These are phyloP conservation scores for Liposcelis brunnea DNA, from an alignment of 2,888 invertebrate species.

Conservation along the genomic window DNA sequence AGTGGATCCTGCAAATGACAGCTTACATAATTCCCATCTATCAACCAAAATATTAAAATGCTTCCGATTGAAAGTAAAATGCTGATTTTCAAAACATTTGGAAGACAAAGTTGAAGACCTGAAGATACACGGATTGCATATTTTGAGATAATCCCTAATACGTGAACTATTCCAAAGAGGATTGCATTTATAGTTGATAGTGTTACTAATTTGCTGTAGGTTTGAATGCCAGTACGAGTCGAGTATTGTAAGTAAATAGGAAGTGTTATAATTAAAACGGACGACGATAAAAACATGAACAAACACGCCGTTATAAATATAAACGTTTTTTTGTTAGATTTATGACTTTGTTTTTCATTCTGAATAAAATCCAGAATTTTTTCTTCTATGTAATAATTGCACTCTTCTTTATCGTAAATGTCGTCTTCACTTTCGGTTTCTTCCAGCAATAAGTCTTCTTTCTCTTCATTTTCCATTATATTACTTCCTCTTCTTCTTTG, in stretches of 20 bases:
- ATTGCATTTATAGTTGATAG: background rate
- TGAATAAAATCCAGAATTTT: conserved; percentile 1
- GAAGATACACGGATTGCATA: background rate
- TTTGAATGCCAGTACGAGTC: background rate
- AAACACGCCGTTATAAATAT: conserved; percentile 4
- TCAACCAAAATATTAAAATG: conserved; percentile 2
- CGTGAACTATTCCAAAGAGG: background rate
- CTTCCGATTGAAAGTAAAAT: background rate
- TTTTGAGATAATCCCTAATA: background rate
- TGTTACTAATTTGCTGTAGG: background rate
- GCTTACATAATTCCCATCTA: background rate
- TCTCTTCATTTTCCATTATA: conserved; percentile 9
- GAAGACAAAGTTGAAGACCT: conserved; percentile 4
- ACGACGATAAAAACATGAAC: conserved; percentile 5
- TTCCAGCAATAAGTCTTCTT: conserved; percentile 5
- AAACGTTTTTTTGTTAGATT: background rate
- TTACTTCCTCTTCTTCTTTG: background rate
- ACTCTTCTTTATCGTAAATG: background rate
- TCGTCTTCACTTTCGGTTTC: conserved; percentile 3
- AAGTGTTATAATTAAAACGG: conserved; percentile 5
- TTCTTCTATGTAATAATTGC: background rate
- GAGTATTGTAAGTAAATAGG: conserved; percentile 1
- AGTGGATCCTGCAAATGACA: conserved; percentile 7
- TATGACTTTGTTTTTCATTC: background rate
- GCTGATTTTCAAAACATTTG: conserved; percentile 1